Evolutionary conservation across 1,140 invertebrate genomes (phyloP).

Genomic region (Nebria ingens): DNA sequence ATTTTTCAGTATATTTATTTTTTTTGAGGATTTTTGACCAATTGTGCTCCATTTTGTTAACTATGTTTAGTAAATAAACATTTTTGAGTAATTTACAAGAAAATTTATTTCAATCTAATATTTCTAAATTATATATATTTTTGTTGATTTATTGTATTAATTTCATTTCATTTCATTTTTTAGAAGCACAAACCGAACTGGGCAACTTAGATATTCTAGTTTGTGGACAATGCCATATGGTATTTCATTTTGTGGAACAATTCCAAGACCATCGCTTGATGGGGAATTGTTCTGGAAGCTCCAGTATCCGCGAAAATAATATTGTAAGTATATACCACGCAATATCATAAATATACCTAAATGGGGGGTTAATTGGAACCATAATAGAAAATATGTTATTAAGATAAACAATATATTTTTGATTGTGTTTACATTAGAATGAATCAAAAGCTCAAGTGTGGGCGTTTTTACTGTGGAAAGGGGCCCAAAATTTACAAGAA

Average conservation of each 20-base stretch:
- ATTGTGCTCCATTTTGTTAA: background rate
- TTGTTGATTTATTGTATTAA: too few relatives aligned
- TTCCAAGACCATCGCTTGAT: slow-evolving; percentile 50
- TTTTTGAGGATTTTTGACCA: background rate
- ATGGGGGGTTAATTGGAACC: too few relatives aligned
- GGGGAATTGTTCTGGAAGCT: background rate
- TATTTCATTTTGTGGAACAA: slow-evolving; percentile 67
- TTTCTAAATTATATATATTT: too few relatives aligned
- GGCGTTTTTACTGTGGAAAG: slow-evolving; percentile 74
- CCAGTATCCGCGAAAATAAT: slow-evolving; percentile 6
- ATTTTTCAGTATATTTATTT: background rate
- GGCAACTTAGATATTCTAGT: slow-evolving; percentile 63
- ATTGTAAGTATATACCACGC: slow-evolving; percentile 3
- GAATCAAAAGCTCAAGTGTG: slow-evolving; percentile 72
- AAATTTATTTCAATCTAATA: too few relatives aligned
- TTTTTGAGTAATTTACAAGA: slow-evolving; percentile 11
- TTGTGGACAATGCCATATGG: slow-evolving; percentile 66
- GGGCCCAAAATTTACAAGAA: slow-evolving; percentile 36
- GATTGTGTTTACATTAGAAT: slow-evolving; percentile 39
- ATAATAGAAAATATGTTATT: background rate
- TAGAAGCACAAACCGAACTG: slow-evolving; percentile 64
- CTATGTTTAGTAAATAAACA: slow-evolving; percentile 8
- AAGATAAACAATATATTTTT: too few relatives aligned
- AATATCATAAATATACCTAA: too few relatives aligned
- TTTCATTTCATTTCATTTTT: too few relatives aligned